Conservation (phyloP, 2,113 vertebrate species). For the Petromus typicus region DNA sequence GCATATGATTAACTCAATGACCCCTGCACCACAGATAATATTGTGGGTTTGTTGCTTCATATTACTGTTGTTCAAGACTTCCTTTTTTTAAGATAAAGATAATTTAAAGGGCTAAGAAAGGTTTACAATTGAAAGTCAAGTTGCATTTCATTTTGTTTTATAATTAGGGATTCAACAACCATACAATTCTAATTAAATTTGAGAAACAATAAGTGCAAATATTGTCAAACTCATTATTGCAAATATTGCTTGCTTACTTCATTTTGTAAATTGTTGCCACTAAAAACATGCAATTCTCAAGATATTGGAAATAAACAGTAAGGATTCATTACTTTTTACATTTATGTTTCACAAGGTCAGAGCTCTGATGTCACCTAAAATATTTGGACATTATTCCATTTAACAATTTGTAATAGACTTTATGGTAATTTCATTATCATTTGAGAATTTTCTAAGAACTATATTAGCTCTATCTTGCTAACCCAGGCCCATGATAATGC, state of each 20-base stretch:
- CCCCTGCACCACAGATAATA: background rate
- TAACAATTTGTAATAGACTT: background rate
- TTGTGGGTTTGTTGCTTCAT: background rate
- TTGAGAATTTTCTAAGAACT: background rate
- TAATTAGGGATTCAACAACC: conserved; percentile 61
- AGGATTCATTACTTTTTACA: background rate
- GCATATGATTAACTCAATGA: conserved; percentile 57
- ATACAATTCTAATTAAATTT: conserved; percentile 70
- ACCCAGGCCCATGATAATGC: background rate
- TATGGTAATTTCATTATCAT: background rate
- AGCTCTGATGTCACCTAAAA: background rate
- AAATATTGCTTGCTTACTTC: background rate
- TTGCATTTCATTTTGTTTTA: conserved; percentile 59
- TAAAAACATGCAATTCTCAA: conserved; percentile 36
- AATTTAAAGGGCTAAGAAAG: background rate
- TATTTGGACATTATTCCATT: background rate
- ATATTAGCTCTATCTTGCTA: background rate
- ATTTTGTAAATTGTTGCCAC: conserved; percentile 1
- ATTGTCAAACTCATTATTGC: conserved; percentile 21
- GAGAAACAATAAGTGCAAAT: conserved; percentile 1
- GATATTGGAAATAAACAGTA: conserved; percentile 4
- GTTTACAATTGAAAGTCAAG: conserved; percentile 17
- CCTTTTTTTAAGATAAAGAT: conserved; percentile 3
- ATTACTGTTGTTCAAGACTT: background rate
- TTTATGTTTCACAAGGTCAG: background rate